Base-by-base conservation (phyloP, 2,797 vertebrate genomes). In the Discoglossus pictus region DNA sequence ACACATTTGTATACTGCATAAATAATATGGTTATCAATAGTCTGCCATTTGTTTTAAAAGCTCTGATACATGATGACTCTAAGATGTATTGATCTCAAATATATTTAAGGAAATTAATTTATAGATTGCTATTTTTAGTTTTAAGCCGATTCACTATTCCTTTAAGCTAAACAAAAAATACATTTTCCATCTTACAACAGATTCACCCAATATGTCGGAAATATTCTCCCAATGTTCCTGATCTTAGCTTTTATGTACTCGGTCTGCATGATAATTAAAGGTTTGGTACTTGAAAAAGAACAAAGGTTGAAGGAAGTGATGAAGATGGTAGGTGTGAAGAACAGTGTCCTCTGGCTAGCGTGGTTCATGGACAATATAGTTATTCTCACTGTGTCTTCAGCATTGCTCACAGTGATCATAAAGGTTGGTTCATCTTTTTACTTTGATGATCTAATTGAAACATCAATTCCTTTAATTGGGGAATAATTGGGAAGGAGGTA, bases 151-250 rank as follows among this genome's bases (percentile, higher is more conserved):
- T n/a, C n/a, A n/a, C n/a, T n/a, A n/a, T n/a, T n/a, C 27, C 27
- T 31, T 4, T 31, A 31, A n/a, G n/a, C n/a, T n/a, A n/a, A n/a
- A n/a, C n/a, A n/a, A n/a, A n/a, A n/a, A n/a, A n/a, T n/a, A n/a
- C 4, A 4, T 31, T 71, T 68, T 52, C 67, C 78, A 75, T 74
- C 65, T 65, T 55, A 44, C 52, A 46, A 61, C 84, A 91, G 90
- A 76, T 90, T 91, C 73, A 65, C 84, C 53, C 55, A 66, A 11
- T 81, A 76, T 42, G 78, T 91, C 7, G 82, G 78, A 40, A 31
- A 12, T 72, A 82, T 88, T 46, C 74, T 92, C 13, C 86, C 90
- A 50, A 90, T 91, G 90, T 87, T 90, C 74, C 81, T 91, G 76
- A 84, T 87, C 9, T 74, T 90, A 69, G 75, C 88, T 54, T 88